Evolutionary conservation across 2,888 invertebrate species (phyloP).

Genomic region (Ornithoptera priamus): DNA sequence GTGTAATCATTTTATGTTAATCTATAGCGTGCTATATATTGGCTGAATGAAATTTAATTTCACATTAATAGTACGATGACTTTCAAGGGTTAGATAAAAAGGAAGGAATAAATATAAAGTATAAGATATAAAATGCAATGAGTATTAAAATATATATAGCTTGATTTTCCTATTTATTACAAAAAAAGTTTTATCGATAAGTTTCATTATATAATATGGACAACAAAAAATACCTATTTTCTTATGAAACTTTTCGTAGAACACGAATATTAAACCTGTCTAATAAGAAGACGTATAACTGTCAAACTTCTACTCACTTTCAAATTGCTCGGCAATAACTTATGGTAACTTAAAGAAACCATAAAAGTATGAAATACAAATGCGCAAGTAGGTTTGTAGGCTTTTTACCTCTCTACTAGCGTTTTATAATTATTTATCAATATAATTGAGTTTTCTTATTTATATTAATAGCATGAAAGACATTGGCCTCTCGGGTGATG

Average conservation of each 20-base stretch:
- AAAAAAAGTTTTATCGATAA: no score
- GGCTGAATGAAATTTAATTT: no score
- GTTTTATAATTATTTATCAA: constrained; percentile 59
- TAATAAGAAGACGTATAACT: constrained; percentile 56
- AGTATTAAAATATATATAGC: no score
- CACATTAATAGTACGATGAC: no score
- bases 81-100: no score
- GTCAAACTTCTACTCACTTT: constrained; percentile 70
- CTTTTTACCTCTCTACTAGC: constrained; percentile 39
- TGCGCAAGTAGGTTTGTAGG: constrained; percentile 43
- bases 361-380: constrained; percentile 76
- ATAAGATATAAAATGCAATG: no score
- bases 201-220: not conserved
- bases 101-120: no score
- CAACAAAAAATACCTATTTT: not conserved
- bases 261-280: constrained; percentile 34
- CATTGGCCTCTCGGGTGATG: no score
- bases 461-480: no score
- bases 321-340: constrained; percentile 70
- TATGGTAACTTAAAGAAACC: constrained; percentile 67
- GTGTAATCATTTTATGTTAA: not conserved
- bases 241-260: not conserved
- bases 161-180: no score
- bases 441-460: constrained; percentile 57
- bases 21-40: no score